phyloP scores from a whole-genome alignment of 1,140 invertebrate species.

The Meloidogyne chitwoodi region DNA sequence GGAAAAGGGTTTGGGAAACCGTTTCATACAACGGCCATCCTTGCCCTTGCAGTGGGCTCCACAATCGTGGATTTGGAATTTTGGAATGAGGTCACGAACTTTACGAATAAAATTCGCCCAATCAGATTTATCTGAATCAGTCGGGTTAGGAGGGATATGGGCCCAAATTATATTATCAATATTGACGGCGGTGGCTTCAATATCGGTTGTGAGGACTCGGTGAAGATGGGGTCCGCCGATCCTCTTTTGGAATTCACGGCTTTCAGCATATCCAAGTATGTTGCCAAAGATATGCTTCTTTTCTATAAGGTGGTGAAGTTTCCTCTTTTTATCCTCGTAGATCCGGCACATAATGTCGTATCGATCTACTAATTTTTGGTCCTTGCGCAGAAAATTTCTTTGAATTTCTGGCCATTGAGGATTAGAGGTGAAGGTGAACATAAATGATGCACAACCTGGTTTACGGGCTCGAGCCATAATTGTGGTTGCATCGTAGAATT shows the following conservation, averaged over 20 bases:
- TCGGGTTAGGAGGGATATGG: neutral
- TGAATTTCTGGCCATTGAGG: neutral
- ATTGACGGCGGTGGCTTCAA: neutral
- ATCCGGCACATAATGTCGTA: neutral
- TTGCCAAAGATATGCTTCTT: neutral
- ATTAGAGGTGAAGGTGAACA: neutral
- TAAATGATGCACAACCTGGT: neutral
- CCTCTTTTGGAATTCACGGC: constrained; percentile 6
- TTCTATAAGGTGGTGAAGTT: neutral
- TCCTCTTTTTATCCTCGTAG: neutral
- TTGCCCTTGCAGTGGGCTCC: neutral
- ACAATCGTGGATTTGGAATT: too few relatives aligned
- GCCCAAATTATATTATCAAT: constrained; percentile 8
- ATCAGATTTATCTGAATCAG: too few relatives aligned
- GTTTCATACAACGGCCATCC: constrained; percentile 9
- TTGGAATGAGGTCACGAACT: too few relatives aligned
- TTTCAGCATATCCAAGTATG: neutral
- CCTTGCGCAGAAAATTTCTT: neutral
- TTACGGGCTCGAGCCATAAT: neutral
- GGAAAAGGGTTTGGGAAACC: constrained; percentile 2
- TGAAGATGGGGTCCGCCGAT: constrained; percentile 3
- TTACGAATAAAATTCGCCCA: too few relatives aligned
- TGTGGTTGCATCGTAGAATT: neutral
- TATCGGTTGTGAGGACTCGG: neutral
- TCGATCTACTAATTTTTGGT: neutral